phyloP scores from a whole-genome alignment of 2,113 vertebrate species.

The human region GRCh38 chr1:50715501-50716000 shows the following conservation, averaged over 20 bases:
- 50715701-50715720: slow-evolving; percentile 17
- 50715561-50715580: slow-evolving; percentile 19
- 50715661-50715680: not conserved
- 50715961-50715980: not conserved
- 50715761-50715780: slow-evolving; percentile 29
- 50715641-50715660: slow-evolving; percentile 24
- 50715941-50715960: slow-evolving; percentile 46
- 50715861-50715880: slow-evolving; percentile 25
- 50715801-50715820: not conserved
- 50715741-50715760: slow-evolving; percentile 36
- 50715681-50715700: slow-evolving; percentile 36
- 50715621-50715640: not conserved
- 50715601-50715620: slow-evolving; percentile 27
- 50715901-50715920: slow-evolving; percentile 1
- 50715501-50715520: not conserved
- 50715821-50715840: not conserved
- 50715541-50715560: not conserved
- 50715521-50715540: slow-evolving; percentile 30
- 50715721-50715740: not conserved
- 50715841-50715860: slow-evolving; percentile 38
- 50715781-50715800: slow-evolving; percentile 47
- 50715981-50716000: not conserved
- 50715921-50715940: not conserved
- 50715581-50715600: not conserved
- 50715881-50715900: slow-evolving; percentile 21